A percentile compares a stretch with the other conserved stretches of the same genome.
Evolutionary conservation across 2,888 invertebrate genomes (phyloP).

Genomic region (Lasioglossum leucozonium): DNA sequence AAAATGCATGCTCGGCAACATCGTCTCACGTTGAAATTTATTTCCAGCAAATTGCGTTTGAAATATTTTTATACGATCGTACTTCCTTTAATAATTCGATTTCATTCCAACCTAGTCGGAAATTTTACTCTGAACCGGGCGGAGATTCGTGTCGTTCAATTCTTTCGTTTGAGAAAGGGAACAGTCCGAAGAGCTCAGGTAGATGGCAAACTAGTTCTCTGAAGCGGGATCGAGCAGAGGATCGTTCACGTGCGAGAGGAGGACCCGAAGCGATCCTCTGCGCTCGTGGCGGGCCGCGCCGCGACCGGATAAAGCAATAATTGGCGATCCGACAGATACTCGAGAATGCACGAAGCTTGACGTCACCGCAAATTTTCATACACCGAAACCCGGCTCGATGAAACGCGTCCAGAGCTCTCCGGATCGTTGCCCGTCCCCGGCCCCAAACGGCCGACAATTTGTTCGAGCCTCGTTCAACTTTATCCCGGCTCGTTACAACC

Average conservation of each 20-base stretch:
- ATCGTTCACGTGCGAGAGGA: slow-evolving; percentile 25
- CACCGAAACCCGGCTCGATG: slow-evolving; percentile 41
- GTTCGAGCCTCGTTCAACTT: slow-evolving; percentile 7
- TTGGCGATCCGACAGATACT: slow-evolving; percentile 59
- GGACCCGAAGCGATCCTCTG: slow-evolving; percentile 32
- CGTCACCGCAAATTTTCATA: slow-evolving; percentile 61
- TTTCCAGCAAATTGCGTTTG: too few relatives aligned
- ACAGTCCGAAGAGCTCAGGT: too few relatives aligned
- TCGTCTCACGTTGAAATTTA: too few relatives aligned
- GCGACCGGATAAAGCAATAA: slow-evolving; percentile 71
- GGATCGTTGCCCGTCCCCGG: slow-evolving; percentile 37
- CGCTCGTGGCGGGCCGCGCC: background rate
- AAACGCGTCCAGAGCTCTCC: slow-evolving; percentile 41
- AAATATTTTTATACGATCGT: too few relatives aligned
- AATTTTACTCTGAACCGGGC: too few relatives aligned
- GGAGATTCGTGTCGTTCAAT: too few relatives aligned
- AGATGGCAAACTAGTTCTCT: too few relatives aligned
- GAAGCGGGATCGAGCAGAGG: too few relatives aligned
- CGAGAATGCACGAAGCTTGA: slow-evolving; percentile 59
- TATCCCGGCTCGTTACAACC: background rate
- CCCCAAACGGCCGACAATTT: background rate
- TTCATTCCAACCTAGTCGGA: too few relatives aligned
- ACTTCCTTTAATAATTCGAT: too few relatives aligned
- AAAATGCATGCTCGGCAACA: background rate
- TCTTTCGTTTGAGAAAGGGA: too few relatives aligned